Evolutionary conservation across 2,113 vertebrate genomes (phyloP), one percentile per base, ranked within the genome.

Genomic region (Chunga burmeisteri): DNA sequence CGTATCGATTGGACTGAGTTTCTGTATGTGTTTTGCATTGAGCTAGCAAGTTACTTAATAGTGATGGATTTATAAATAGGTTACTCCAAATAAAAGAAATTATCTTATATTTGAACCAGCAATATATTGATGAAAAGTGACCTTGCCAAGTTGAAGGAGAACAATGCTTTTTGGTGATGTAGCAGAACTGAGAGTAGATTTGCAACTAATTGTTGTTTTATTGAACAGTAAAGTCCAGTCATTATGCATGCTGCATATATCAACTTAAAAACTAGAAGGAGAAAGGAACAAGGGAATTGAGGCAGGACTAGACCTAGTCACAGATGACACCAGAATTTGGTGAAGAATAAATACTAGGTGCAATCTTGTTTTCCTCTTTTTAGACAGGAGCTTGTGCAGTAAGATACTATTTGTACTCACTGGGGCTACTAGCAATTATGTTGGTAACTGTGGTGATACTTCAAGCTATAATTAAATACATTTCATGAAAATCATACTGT

Each of bases 31-130:
- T 56, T 94, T 91, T 94, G 59, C 80, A 89, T 72, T 81, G 87
- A 95, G 46, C 73, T 81, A 73, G 72, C 26, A 42, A 87, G 86
- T 67, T 75, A 47, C 86, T 94, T 95, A 88, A 88, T 77, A 71
- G 65, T 96, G 92, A 95, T 71, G 74, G 90, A 93, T 94, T 96
- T 86, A 83, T 66, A 88, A 77, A 89, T 50, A 80, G 42, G 58
- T 65, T 80, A 40, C 65, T 93, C 70, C 53, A 89, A 94, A 91
- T 72, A 91, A 84, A 94, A 91, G 22, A 85, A 82, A 83, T 77
- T 62, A 52, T 83, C 29, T 92, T 53, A 17, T 66, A 50, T 73
- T 79, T 82, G 61, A 61, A 80, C 23, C 34, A 81, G 81, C 36
- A 77, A 46, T 80, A 16, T 80, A 62, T 77, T 62, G 86, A 91